Evolutionary conservation across 37 sponge, comb jelly and placozoan species (phyloP), one percentile per base, ranked within the genome.

Genomic region (Beroe forskalii): DNA sequence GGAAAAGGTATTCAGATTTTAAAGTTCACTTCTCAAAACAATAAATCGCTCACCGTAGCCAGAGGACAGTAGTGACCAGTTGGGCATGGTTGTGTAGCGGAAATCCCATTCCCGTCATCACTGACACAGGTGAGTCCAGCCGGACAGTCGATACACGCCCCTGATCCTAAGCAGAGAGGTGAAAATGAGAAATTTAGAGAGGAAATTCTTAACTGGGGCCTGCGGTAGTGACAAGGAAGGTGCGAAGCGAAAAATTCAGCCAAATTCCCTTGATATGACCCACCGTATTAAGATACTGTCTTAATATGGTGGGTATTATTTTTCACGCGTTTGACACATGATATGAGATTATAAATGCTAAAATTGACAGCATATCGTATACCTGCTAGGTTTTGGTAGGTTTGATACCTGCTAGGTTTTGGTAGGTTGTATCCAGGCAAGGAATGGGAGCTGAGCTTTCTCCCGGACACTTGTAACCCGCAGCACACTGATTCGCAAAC

Each of bases 391-490:
- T 9, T 4, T 22, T 22, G 66, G 66, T 22, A 6, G 66, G 3
- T 22, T 6, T 28, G 4, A 6, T 27, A 80, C 86, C 86, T 80
- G 86, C 12, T 41, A 38, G 31, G 25, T 80, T 23, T 30, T 80
- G 86, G 27, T 44, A 80, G 3, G 86, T 80, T 43, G 28, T 41
- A 25, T 80, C 86, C 28, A 44, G 55, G 42, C 86, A 80, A 1
- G 86, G 86, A 25, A 43, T 38, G 17, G 28, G 31, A 1, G 28
- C 30, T 1, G 55, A 22, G 27, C 86, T 80, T 41, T 89, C 89
- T 2, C 61, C 86, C 39, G 89, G 62, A 41, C 92, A 91, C 72
- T 91, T 67, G 67, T 76, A 62, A 4, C 92, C 92, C 23, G 43
- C 67, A 9, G 8, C 8, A 40, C 92, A 91, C 66, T 91, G 48